A percentile compares a stretch with the other conserved stretches of the same genome.
These are phyloP conservation scores for Hetaerina americana DNA, from an alignment of 1,140 invertebrate genomes.

Conservation along the genomic window DNA sequence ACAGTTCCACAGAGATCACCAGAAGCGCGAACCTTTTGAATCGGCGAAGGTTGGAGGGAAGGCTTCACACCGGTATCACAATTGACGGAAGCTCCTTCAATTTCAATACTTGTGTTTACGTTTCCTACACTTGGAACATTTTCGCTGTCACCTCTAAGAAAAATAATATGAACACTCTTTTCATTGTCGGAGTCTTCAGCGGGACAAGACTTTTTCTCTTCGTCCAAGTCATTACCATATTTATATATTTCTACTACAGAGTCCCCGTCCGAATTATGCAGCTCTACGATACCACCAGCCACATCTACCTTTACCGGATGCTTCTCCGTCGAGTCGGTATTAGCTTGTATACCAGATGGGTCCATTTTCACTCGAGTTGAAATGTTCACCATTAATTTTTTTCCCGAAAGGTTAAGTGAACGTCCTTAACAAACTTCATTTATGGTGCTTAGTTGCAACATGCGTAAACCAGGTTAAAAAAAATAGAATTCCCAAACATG, in stretches of 20 bases:
- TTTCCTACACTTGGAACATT: too few relatives aligned
- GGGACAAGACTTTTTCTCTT: neutral
- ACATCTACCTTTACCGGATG: neutral
- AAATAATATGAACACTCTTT: neutral
- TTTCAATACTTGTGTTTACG: too few relatives aligned
- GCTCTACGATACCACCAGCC: neutral
- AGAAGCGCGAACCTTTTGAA: too few relatives aligned
- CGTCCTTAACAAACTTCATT: too few relatives aligned
- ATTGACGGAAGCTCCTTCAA: too few relatives aligned
- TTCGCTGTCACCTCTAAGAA: neutral
- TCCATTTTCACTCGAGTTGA: neutral
- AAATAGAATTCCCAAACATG: too few relatives aligned
- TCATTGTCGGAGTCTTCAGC: neutral
- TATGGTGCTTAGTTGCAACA: too few relatives aligned
- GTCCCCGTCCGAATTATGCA: neutral
- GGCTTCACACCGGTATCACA: too few relatives aligned
- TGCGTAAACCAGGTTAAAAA: too few relatives aligned
- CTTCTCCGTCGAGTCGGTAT: neutral
- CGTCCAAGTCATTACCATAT: neutral
- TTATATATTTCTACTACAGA: neutral
- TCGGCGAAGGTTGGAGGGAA: too few relatives aligned
- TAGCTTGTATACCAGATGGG: neutral
- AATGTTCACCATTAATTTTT: too few relatives aligned
- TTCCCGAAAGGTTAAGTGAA: too few relatives aligned
- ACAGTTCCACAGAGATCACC: neutral